Conservation (phyloP, 2,797 vertebrate species). For the Platalea minor region DNA sequence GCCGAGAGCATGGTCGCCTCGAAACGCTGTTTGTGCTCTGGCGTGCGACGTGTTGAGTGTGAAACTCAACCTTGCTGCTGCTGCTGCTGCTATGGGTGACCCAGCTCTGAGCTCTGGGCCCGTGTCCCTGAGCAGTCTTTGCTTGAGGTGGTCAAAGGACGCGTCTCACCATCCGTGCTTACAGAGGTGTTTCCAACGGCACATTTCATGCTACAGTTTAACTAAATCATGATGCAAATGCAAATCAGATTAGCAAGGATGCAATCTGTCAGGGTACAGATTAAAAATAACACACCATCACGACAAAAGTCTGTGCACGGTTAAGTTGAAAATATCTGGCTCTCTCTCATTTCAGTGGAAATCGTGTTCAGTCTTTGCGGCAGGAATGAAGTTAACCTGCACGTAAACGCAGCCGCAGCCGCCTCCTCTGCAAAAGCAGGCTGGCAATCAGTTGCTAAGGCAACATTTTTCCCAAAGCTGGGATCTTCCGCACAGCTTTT, state of each 20-base stretch:
- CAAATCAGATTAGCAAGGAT: neutral
- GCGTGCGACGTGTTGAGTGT: too few species aligned
- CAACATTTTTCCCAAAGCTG: neutral
- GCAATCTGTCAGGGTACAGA: neutral
- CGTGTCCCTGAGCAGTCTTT: neutral
- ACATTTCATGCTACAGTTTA: neutral
- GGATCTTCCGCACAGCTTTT: neutral
- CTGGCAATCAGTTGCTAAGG: neutral
- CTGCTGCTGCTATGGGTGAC: neutral
- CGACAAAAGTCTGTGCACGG: neutral
- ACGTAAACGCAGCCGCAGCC: neutral
- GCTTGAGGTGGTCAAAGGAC: neutral
- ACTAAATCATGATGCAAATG: neutral
- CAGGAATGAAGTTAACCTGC: neutral
- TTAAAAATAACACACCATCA: neutral
- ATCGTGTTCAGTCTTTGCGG: neutral
- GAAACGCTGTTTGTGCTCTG: neutral
- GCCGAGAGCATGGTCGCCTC: neutral
- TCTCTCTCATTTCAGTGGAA: neutral
- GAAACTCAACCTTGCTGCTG: neutral
- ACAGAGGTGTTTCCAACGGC: neutral
- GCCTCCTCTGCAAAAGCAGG: neutral
- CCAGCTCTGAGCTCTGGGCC: neutral
- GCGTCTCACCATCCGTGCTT: neutral
- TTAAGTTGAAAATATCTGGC: too few species aligned